Conservation (phyloP, 2,888 invertebrate species). For the Bedellia somnulentella region DNA sequence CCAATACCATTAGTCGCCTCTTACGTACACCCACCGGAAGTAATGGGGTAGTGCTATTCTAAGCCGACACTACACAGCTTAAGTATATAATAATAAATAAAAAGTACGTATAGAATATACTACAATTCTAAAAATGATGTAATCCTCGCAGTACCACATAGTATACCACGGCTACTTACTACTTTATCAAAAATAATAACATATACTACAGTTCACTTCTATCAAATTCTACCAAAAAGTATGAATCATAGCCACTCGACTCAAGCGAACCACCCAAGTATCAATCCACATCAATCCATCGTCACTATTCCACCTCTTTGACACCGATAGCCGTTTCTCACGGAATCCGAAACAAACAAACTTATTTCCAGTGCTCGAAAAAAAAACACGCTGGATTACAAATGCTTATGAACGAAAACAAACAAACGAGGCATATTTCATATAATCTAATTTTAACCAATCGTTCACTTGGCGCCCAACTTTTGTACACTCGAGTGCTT, state of each 20-base stretch:
- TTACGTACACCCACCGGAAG: too few relatives aligned
- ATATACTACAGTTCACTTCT: background rate
- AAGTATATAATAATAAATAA: background rate
- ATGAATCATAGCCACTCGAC: background rate
- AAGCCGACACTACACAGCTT: too few relatives aligned
- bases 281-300: constrained; percentile 18
- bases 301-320: constrained; percentile 10
- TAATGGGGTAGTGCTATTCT: too few relatives aligned
- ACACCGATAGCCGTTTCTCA: constrained; percentile 43
- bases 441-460: constrained; percentile 3
- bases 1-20: too few relatives aligned
- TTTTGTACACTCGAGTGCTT: background rate
- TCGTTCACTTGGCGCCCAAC: background rate
- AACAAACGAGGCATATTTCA: constrained; percentile 20
- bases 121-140: too few relatives aligned
- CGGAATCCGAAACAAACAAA: constrained; percentile 26
- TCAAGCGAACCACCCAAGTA: constrained; percentile 18
- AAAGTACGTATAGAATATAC: background rate
- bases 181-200: background rate
- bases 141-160: too few relatives aligned
- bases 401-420: constrained; percentile 33
- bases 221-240: background rate
- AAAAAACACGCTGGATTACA: constrained; percentile 31
- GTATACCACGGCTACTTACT: background rate
- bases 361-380: constrained; percentile 29